These are phyloP conservation scores for Oryzias sinensis DNA, from an alignment of 2,797 vertebrate species.

Conservation along the genomic window DNA sequence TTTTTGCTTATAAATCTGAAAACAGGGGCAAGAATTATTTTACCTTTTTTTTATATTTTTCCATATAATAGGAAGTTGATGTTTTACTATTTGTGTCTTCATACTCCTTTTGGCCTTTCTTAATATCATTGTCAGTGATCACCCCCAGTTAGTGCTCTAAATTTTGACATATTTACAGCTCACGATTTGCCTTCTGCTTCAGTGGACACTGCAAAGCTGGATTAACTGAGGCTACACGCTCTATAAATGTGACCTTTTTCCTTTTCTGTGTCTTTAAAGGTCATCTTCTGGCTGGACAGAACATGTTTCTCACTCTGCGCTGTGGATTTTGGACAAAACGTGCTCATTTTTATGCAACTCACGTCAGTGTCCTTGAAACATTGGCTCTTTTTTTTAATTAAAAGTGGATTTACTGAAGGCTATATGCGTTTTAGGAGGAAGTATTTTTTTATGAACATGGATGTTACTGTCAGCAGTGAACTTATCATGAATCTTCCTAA, in stretches of 20 bases:
- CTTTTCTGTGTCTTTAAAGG: conserved; percentile 49
- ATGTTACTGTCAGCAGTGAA: conserved; percentile 8
- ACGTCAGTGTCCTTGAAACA: conserved; percentile 55
- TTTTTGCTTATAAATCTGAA: too few relatives aligned
- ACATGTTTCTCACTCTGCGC: conserved; percentile 29
- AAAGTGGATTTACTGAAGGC: conserved; percentile 14
- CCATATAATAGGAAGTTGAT: too few relatives aligned
- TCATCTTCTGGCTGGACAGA: conserved; percentile 30
- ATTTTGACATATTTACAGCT: conserved; percentile 3
- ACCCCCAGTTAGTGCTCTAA: neutral
- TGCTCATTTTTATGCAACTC: conserved; percentile 23
- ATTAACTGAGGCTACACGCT: conserved; percentile 9
- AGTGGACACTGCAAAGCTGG: conserved; percentile 2
- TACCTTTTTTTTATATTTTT: too few relatives aligned
- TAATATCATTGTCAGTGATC: conserved; percentile 3
- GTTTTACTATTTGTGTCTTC: neutral
- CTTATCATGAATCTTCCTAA: conserved; percentile 12
- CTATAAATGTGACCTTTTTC: conserved; percentile 46
- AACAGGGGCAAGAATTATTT: too few relatives aligned
- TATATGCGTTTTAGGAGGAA: conserved; percentile 20
- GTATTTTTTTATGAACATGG: conserved; percentile 5
- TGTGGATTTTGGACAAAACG: conserved; percentile 30
- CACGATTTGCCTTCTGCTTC: neutral
- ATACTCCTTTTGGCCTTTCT: conserved; percentile 2
- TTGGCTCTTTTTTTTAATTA: conserved; percentile 53